These are phyloP conservation scores for Erpornis zantholeuca DNA, from an alignment of 2,113 vertebrate genomes.

Conservation along the genomic window DNA sequence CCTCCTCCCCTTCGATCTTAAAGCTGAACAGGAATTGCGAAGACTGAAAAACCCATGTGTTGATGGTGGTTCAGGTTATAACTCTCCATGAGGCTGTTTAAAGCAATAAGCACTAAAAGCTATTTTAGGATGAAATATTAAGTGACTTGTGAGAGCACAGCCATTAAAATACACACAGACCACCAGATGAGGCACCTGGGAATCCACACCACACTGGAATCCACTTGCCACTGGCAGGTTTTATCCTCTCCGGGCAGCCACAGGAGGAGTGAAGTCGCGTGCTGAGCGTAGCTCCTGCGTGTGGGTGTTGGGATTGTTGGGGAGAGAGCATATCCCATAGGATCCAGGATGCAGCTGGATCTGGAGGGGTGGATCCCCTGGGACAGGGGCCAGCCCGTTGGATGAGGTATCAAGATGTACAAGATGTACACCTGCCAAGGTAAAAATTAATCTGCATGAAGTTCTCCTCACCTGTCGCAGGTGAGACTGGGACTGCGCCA, in stretches of 20 bases:
- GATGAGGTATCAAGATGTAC: background rate
- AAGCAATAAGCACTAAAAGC: background rate
- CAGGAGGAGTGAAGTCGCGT: rapidly evolving
- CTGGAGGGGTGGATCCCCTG: background rate
- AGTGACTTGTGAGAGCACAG: background rate
- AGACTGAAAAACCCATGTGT: background rate
- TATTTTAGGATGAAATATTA: background rate
- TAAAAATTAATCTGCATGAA: background rate
- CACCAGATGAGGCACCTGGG: background rate
- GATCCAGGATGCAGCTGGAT: background rate
- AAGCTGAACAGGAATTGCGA: background rate
- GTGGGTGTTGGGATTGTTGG: rapidly evolving
- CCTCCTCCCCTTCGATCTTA: background rate
- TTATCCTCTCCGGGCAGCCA: background rate
- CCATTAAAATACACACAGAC: background rate
- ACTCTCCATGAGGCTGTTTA: background rate
- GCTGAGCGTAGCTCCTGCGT: background rate
- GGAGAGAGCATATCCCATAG: rapidly evolving
- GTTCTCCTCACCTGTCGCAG: background rate
- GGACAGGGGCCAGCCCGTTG: background rate
- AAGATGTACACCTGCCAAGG: background rate
- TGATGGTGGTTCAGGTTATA: background rate
- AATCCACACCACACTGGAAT: background rate
- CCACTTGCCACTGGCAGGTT: background rate
- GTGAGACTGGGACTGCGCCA: background rate